A percentile compares a stretch with the other conserved stretches of the same genome.
phyloP scores from a whole-genome alignment of 1,140 invertebrate species.

The Notospermus geniculatus region DNA sequence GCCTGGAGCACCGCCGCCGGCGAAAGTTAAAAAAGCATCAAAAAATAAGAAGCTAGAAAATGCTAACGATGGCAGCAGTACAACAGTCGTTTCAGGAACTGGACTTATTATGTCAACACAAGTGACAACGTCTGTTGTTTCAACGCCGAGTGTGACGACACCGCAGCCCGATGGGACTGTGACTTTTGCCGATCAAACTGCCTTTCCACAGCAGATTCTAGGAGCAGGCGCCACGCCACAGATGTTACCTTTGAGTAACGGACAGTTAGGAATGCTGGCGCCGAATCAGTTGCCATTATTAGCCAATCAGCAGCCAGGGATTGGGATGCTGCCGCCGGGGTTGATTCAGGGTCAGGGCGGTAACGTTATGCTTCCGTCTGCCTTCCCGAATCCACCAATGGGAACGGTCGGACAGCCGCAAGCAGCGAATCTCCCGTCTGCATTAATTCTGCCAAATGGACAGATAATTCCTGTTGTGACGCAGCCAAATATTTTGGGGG shows the following conservation, averaged over 20 bases:
- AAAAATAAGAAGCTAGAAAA: conserved; percentile 8
- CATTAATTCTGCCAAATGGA: conserved; percentile 55
- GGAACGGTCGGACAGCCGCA: conserved; percentile 32
- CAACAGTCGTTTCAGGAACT: too few species aligned
- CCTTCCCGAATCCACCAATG: conserved; percentile 32
- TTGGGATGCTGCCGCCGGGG: neutral
- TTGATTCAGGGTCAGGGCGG: neutral
- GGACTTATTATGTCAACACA: too few species aligned
- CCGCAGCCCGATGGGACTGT: neutral
- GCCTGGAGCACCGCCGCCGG: neutral
- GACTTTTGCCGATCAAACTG: neutral
- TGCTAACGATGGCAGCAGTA: too few species aligned
- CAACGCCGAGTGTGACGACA: too few species aligned
- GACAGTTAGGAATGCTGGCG: conserved; percentile 8
- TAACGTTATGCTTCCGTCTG: conserved; percentile 11
- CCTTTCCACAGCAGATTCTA: neutral
- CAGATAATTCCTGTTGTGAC: conserved; percentile 57
- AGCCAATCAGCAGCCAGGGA: neutral
- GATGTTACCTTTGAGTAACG: conserved; percentile 13
- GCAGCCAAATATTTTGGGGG: conserved; percentile 43
- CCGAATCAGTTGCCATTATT: conserved; percentile 7
- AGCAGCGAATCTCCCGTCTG: conserved; percentile 48
- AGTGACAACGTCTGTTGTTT: too few species aligned
- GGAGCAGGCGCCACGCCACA: neutral
- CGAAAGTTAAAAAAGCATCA: conserved; percentile 7